Evolutionary conservation across 2,888 invertebrate species (phyloP), one percentile per base, ranked within the genome.

Genomic region (Hypomecis atomaria): DNA sequence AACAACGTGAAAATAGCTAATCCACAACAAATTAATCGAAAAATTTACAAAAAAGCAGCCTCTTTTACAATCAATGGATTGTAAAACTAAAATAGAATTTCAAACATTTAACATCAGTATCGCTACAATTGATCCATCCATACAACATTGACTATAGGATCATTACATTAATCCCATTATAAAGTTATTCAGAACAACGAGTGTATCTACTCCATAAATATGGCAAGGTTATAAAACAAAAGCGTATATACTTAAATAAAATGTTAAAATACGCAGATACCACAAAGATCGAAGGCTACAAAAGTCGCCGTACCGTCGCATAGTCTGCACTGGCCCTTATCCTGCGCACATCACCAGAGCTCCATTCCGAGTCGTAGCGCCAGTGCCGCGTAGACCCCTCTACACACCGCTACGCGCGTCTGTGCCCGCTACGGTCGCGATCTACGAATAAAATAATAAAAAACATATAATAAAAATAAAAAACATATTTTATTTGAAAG

Each of bases 301-400:
- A 11, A 6, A 7, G 52, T 48, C 48, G 53, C 47, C 57, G 58
- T 53, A 52, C 56, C 69, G 64, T 73, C 74, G 73, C 55, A 7
- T 50, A 59, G 72, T 80, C 62, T 77, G 75, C 63, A 56, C n/a
- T 58, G 13, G 50, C 67, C 79, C 79, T 81, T 78, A 81, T 33
- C 23, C 75, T 83, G 85, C 85, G 85, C 85, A 85, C 73, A 71
- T 62, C 70, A 70, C 47, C n/a, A 44, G 63, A 66, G 66, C 13
- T 33, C 49, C 44, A 44, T 44, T 65, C 55, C 40, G 63, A 69
- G 62, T 65, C 81, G 82, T 82, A 80, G 77, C 79, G 77, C 70
- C 85, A 86, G 86, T 86, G 70, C 75, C 80, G 81, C 79, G 85
- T 85, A 83, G 86, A 76, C 76, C 64, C 61, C 69, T 74, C 82